Conservation (phyloP, 2,888 invertebrate species). For the Cryptocheilus praepositus region DNA sequence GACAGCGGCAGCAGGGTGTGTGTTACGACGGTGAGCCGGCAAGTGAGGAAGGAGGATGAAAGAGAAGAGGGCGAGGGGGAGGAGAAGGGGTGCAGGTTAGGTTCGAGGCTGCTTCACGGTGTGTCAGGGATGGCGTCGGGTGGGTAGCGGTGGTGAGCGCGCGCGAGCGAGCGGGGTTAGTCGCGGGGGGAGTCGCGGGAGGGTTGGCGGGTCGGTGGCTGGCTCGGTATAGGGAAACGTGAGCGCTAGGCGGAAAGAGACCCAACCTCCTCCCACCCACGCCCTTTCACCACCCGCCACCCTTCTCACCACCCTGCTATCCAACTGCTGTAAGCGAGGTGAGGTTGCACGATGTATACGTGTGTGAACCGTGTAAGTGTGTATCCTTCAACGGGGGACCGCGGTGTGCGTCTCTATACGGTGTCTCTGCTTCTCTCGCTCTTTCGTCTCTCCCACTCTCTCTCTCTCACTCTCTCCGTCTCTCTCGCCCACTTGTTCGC, state of each 20-base stretch:
- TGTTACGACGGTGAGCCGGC: conserved; percentile 24
- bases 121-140: too few species aligned
- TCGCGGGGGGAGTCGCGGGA: too few species aligned
- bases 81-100: conserved; percentile 4
- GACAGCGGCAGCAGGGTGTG: conserved; percentile 40
- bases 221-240: conserved; percentile 58
- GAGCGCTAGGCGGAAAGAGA: conserved; percentile 64
- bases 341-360: conserved; percentile 43
- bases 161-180: too few species aligned
- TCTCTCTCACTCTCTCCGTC: conserved; percentile 1
- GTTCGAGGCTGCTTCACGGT: conserved; percentile 10
- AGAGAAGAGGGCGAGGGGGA: conserved; percentile 20
- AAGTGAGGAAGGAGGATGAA: conserved; percentile 15
- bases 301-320: conserved; percentile 22
- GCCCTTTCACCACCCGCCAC: conserved; percentile 19
- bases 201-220: conserved; percentile 2
- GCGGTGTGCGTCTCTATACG: conserved; percentile 3
- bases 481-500: too few species aligned
- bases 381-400: too few species aligned
- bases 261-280: conserved; percentile 23
- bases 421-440: conserved; percentile 9
- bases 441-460: conserved; percentile 6
- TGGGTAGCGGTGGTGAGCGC: too few species aligned
- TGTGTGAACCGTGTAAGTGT: conserved; percentile 15
- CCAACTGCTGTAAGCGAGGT: conserved; percentile 46